These are phyloP conservation scores for Bimastos eiseni DNA, from an alignment of 2,888 invertebrate species.

Conservation along the genomic window DNA sequence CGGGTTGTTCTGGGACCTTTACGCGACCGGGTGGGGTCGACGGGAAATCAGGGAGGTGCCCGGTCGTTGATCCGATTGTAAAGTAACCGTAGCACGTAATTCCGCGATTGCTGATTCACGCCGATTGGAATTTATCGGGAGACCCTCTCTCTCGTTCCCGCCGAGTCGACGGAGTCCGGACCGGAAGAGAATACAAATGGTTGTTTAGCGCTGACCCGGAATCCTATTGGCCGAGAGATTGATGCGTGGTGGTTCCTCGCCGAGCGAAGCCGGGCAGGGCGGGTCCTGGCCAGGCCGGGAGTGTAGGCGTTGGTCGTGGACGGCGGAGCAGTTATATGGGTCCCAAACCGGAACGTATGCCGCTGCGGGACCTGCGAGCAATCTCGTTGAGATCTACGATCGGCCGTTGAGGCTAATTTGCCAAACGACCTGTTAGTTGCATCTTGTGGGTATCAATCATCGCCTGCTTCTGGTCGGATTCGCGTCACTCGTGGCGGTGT, in stretches of 20 bases:
- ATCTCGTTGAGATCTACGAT: conserved; percentile 14
- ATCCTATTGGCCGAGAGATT: background rate
- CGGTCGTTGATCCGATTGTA: background rate
- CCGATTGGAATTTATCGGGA: conserved; percentile 14
- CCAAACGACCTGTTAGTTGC: conserved; percentile 24
- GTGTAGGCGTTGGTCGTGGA: background rate
- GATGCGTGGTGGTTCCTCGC: background rate
- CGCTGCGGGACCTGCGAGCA: background rate
- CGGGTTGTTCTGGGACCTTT: too few species aligned
- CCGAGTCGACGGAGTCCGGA: background rate
- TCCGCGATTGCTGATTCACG: background rate
- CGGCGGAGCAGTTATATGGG: background rate
- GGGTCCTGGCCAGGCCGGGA: background rate
- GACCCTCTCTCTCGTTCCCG: too few species aligned
- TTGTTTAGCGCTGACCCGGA: background rate
- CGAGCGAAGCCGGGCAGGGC: background rate
- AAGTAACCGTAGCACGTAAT: conserved; percentile 1
- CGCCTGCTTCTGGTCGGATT: background rate
- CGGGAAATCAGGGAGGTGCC: too few species aligned
- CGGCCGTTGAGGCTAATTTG: conserved; percentile 22
- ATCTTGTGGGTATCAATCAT: conserved; percentile 17
- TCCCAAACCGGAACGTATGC: background rate
- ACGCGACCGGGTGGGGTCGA: too few species aligned
- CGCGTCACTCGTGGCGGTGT: background rate
- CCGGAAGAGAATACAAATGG: conserved; percentile 22